Base-by-base conservation (phyloP, 1,140 invertebrate species). In the Drosophila grimshawi region DNA sequence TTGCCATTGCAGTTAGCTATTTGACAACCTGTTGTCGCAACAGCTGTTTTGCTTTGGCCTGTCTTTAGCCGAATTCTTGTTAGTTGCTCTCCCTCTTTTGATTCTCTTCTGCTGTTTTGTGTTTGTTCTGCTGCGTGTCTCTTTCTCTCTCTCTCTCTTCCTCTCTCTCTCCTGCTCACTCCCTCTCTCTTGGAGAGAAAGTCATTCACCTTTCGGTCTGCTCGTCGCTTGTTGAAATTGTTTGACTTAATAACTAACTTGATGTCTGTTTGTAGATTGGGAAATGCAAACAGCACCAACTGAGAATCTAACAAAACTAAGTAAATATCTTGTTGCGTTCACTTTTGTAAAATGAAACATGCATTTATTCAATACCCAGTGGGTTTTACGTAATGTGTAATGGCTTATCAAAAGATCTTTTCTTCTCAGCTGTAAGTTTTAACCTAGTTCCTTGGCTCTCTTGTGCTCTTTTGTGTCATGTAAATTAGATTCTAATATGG, bases 181-280 rank as follows among this genome's bases (percentile, higher is more conserved):
- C 60, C 8, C 7, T 27, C 59, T 53, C 60, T 56, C 55, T 57
- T 61, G 41, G 52, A 78, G 85, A 88, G 85, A 88, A 90, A 88
- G 85, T 88, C 85, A 88, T 88, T 88, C 85, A 88, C 85, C 85
- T 88, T 86, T 88, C 56, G 67, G 59, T 48, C 30, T 67, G 45
- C 48, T 71, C 49, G 53, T 71, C 49, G 53, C 39, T 48, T 57
- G 35, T 53, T 29, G 35, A 48, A 51, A 51, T 57, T 72, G 56
- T 57, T 80, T 78, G 52, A 74, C 66, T 88, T 64, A 72, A 66
- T 77, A 73, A 71, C 62, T 70, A 73, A 66, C 51, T 76, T 60
- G 65, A 71, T 51, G 53, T 76, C 51, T 63, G 53, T 52, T 52
- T 74, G 37, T 69, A 49, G 68, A 64, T 63, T 60, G 66, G 64